Percentiles rank a stretch among this genome's conserved stretches.
Evolutionary conservation across 2,888 invertebrate genomes (phyloP).

Genomic region (Drosophila picticornis): DNA sequence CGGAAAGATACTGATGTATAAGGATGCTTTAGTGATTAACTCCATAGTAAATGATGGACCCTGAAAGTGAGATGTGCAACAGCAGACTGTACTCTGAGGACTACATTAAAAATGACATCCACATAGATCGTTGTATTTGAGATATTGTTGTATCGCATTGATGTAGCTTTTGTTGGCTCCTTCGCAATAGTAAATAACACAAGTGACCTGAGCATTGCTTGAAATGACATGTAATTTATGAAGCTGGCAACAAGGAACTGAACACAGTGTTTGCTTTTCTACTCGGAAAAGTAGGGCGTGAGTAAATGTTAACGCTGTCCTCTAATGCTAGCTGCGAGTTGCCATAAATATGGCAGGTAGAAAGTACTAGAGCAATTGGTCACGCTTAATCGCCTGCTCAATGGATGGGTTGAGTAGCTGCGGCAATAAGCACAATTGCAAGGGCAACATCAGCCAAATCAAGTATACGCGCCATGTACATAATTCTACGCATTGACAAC

Average conservation of each 20-base stretch:
- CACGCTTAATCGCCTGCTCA: conserved; percentile 74
- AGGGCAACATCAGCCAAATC: conserved; percentile 43
- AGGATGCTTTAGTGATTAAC: neutral
- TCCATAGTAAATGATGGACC: neutral
- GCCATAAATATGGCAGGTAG: conserved; percentile 58
- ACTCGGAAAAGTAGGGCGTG: conserved; percentile 41
- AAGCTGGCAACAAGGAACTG: conserved; percentile 36
- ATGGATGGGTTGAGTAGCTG: conserved; percentile 30
- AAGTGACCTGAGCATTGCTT: conserved; percentile 15
- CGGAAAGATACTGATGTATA: neutral
- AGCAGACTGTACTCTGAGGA: neutral
- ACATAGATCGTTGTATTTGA: conserved; percentile 4
- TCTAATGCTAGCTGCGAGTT: conserved; percentile 47
- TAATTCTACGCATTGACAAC: conserved; percentile 64
- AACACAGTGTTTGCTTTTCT: neutral
- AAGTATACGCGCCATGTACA: conserved; percentile 70
- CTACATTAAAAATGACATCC: neutral
- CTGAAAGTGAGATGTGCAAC: neutral
- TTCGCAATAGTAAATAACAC: conserved; percentile 20
- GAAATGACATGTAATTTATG: conserved; percentile 58
- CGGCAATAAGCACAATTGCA: conserved; percentile 11
- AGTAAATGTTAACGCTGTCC: conserved; percentile 63
- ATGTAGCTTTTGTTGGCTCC: neutral
- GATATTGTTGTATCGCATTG: neutral
- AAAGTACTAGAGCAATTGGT: conserved; percentile 71